These are phyloP conservation scores for Caradrina kadenii DNA, from an alignment of 2,888 invertebrate species.

Conservation along the genomic window DNA sequence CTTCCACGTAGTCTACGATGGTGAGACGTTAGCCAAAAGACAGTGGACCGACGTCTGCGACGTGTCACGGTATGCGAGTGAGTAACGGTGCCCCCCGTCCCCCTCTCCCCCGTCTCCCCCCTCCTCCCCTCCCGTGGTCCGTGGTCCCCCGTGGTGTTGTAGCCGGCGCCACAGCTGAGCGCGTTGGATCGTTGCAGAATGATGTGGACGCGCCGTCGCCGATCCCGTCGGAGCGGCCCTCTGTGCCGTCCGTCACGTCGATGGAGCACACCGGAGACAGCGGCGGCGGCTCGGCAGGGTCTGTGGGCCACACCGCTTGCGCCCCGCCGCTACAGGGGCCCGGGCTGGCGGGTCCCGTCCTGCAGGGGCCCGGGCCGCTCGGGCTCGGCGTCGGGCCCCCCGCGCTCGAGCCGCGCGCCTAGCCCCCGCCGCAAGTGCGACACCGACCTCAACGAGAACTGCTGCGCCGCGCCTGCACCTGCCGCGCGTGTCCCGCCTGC, in stretches of 20 bases:
- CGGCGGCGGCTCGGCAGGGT: conserved; percentile 32
- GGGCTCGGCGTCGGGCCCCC: conserved; percentile 32
- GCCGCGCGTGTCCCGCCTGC: conserved; percentile 36
- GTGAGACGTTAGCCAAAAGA: conserved; percentile 55
- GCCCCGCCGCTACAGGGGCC: conserved; percentile 18
- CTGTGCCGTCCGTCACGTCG: conserved; percentile 76
- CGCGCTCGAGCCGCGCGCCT: conserved; percentile 65
- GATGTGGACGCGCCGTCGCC: conserved; percentile 89
- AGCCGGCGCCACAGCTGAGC: conserved; percentile 85
- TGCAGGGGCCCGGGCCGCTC: conserved; percentile 27
- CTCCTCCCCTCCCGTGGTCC: conserved; percentile 49
- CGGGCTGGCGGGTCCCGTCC: conserved; percentile 20
- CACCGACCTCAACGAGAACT: conserved; percentile 65
- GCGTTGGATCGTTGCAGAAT: conserved; percentile 90
- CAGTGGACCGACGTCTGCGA: conserved; percentile 70
- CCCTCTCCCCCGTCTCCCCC: conserved; percentile 55
- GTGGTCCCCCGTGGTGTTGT: conserved; percentile 76
- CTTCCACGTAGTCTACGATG: neutral
- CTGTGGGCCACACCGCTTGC: conserved; percentile 39
- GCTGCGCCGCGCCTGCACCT: conserved; percentile 42
- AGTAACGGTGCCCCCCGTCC: conserved; percentile 81
- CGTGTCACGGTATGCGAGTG: conserved; percentile 77
- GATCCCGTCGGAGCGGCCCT: conserved; percentile 80
- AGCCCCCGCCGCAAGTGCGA: conserved; percentile 61
- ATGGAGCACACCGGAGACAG: conserved; percentile 65